phyloP scores from a whole-genome alignment of 64 coral and sea anemone genomes.

The Dendrophyllia cribrosa region DNA sequence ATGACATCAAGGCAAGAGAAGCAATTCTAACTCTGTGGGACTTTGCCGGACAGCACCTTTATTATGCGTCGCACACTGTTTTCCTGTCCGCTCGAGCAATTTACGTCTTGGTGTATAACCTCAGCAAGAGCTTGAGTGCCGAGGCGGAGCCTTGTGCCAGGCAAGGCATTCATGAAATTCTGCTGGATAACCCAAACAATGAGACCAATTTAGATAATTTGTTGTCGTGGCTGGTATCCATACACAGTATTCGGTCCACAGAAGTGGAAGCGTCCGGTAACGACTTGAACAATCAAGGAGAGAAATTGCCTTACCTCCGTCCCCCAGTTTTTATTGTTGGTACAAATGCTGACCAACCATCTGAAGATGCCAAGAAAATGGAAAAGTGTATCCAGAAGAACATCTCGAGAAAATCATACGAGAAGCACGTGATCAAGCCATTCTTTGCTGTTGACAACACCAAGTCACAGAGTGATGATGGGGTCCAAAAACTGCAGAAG shows the following conservation, averaged over 20 bases:
- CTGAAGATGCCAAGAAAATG: slow-evolving; percentile 44
- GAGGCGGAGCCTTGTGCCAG: slow-evolving; percentile 34
- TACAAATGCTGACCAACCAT: slow-evolving; percentile 5
- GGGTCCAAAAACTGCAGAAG: slow-evolving; percentile 53
- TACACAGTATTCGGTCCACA: slow-evolving; percentile 11
- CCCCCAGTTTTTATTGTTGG: background rate
- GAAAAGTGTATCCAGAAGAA: slow-evolving; percentile 62
- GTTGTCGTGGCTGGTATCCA: slow-evolving; percentile 43
- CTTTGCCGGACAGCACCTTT: slow-evolving; percentile 59
- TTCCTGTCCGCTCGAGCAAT: slow-evolving; percentile 42
- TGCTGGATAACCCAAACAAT: slow-evolving; percentile 38
- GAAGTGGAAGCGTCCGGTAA: background rate
- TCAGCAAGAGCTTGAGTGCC: slow-evolving; percentile 22
- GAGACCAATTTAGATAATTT: slow-evolving; percentile 55
- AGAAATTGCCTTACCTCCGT: background rate
- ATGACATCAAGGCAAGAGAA: slow-evolving; percentile 23
- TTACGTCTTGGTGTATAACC: slow-evolving; percentile 48
- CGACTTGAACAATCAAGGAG: background rate
- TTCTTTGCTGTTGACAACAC: slow-evolving; percentile 80
- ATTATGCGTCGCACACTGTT: slow-evolving; percentile 53
- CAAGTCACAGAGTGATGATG: slow-evolving; percentile 23
- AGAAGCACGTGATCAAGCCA: slow-evolving; percentile 54
- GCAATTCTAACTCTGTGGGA: slow-evolving; percentile 42
- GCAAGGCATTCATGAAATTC: slow-evolving; percentile 20
- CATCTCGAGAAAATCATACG: slow-evolving; percentile 40